Evolutionary conservation across 2,113 vertebrate species (phyloP).

Genomic region (Dunckerocampus dactyliophorus): DNA sequence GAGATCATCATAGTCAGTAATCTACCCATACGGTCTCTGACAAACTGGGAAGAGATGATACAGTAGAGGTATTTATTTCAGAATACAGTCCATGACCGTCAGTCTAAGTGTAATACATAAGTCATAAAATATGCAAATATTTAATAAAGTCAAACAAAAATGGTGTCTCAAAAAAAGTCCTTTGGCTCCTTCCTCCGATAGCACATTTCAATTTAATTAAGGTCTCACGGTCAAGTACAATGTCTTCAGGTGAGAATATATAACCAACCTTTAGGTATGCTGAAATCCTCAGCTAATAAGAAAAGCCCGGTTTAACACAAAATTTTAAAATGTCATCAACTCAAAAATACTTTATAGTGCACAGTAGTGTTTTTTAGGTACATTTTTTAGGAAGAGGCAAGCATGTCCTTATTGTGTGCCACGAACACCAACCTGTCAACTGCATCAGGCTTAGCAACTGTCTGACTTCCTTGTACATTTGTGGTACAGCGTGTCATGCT

Average conservation of each 20-base stretch:
- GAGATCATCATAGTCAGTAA: constrained; percentile 50
- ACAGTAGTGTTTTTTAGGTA: too few relatives aligned
- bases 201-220: constrained; percentile 41
- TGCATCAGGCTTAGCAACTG: too few relatives aligned
- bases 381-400: too few relatives aligned
- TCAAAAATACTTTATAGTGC: too few relatives aligned
- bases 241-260: constrained; percentile 3
- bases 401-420: too few relatives aligned
- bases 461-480: too few relatives aligned
- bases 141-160: constrained; percentile 35
- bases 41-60: constrained; percentile 38
- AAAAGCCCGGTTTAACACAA: too few relatives aligned
- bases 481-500: too few relatives aligned
- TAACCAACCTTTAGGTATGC: too few relatives aligned
- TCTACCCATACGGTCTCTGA: constrained; percentile 39
- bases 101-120: constrained; percentile 23
- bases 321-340: too few relatives aligned
- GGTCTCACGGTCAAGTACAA: constrained; percentile 7
- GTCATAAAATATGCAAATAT: constrained; percentile 53
- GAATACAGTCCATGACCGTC: constrained; percentile 28
- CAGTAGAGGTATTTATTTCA: constrained; percentile 48
- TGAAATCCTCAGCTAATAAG: too few relatives aligned
- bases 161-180: constrained; percentile 20
- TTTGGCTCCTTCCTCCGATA: constrained; percentile 22
- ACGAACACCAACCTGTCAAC: too few relatives aligned